These are phyloP conservation scores for Raja brachyura DNA, from an alignment of 2,113 vertebrate species.

Conservation along the genomic window DNA sequence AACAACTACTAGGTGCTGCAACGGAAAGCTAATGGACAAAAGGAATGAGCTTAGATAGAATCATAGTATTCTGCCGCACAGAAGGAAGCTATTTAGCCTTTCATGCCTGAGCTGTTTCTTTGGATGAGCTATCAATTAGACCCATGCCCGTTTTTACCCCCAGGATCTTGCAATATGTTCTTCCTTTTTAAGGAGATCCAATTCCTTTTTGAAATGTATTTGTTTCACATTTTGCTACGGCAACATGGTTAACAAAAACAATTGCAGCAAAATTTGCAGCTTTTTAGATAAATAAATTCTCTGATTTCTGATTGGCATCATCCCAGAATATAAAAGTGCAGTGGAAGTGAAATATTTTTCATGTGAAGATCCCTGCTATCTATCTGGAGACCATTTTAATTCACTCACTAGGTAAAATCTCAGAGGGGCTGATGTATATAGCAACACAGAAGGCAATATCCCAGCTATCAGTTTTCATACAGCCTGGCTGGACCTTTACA, in stretches of 20 bases:
- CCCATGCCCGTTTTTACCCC: not conserved
- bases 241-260: not conserved
- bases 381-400: constrained; percentile 67
- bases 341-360: constrained; percentile 50
- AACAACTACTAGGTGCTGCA: not conserved
- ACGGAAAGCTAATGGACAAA: not conserved
- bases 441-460: constrained; percentile 72
- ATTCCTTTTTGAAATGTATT: not conserved
- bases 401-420: constrained; percentile 65
- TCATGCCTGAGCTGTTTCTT: not conserved
- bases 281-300: constrained; percentile 40
- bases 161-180: not conserved
- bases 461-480: constrained; percentile 81
- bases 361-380: constrained; percentile 50
- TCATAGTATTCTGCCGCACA: not conserved
- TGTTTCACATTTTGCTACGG: not conserved
- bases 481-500: constrained; percentile 64
- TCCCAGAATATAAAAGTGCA: constrained; percentile 48
- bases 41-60: not conserved
- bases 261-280: not conserved
- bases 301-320: constrained; percentile 43
- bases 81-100: not conserved
- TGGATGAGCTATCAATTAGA: not conserved
- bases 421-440: constrained; percentile 51
- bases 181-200: not conserved